Base-by-base conservation (phyloP, 2,888 invertebrate genomes). In the Gonocerus acuteangulatus region DNA sequence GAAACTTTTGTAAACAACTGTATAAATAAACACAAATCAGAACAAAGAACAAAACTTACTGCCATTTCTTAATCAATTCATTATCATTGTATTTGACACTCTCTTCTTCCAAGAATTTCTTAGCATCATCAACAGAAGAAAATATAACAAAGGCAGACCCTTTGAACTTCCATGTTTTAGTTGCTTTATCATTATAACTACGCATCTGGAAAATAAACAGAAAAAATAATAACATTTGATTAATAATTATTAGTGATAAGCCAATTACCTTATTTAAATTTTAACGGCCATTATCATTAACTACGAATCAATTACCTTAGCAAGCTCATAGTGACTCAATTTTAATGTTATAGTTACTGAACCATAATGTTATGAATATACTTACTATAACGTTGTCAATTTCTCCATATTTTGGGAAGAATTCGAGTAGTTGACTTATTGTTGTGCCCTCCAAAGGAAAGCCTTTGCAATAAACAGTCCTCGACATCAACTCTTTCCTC, bases 71-170 rank as follows among this genome's bases (percentile, higher is more conserved):
- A 3, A 85, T 72, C 52, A 91, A 74, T 45, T 82, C 82, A 1
- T 75, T 77, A 0, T 84, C 86, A 1, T 78, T 78, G 68, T 82
- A 89, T 69, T 88, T 86, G 3, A 88, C 76, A 36, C 74, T 75
- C 67, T 87, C 84, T 18, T 78, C 75, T 18, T 82, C 82, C 36
- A 92, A 73, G 72, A 93, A 91, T 63, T 83, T 84, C 69, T 89
- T 84, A 2, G 92, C 90, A 71, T 83, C 82, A 59, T 93, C 94
- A 58, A 82, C 79, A 27, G 83, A 86, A 69, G 84, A 82, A 74
- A 95, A 97, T 3, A 89, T 87, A 9, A 86, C 83, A 74, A 95
- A 95, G 51, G 95, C 85, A 1, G 96, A 96, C 52, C 96, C 97
- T 77, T 96, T 92, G 72, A 92, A 92, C 63, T 80, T 74, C 54